Evolutionary conservation across 2,113 vertebrate species (phyloP).

Genomic region (Rhadina sibilatrix): DNA sequence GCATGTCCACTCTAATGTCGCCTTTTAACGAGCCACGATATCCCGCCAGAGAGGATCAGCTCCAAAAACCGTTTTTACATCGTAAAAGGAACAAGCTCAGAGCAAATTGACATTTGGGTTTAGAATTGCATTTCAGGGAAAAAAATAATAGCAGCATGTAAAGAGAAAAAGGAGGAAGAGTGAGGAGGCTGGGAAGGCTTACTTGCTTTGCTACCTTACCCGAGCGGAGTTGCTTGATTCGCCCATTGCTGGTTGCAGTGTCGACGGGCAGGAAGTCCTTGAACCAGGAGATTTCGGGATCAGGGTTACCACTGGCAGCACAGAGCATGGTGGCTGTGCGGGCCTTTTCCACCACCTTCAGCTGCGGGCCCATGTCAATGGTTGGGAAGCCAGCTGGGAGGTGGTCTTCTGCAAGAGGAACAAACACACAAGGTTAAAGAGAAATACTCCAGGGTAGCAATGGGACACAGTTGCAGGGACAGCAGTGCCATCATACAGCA

Average conservation of each 20-base stretch:
- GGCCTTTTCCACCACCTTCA: conserved; percentile 95
- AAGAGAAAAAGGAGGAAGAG: not conserved
- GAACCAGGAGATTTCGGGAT: conserved; percentile 97
- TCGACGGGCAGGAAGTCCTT: conserved; percentile 98
- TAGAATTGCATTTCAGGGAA: not conserved
- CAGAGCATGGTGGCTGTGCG: conserved; percentile 97
- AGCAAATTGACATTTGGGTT: not conserved
- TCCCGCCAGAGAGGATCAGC: not conserved
- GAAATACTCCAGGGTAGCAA: rapidly evolving
- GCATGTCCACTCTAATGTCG: not conserved
- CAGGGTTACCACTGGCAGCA: conserved; percentile 92
- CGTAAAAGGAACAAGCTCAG: conserved; percentile 4
- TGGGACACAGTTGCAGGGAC: not conserved
- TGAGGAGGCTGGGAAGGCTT: not conserved
- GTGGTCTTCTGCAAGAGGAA: conserved; percentile 85
- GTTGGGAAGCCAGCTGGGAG: conserved; percentile 91
- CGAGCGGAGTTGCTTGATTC: conserved; percentile 97
- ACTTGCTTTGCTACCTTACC: conserved; percentile 78
- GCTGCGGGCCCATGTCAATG: conserved; percentile 97
- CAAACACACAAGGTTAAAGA: conserved; percentile 12
- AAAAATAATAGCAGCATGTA: not conserved
- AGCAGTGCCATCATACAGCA: not conserved
- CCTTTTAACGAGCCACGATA: not conserved
- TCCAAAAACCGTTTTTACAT: not conserved
- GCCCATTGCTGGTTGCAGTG: conserved; percentile 85